Conservation (phyloP, 1,140 invertebrate species). For the Aphelinus atriplicis region DNA sequence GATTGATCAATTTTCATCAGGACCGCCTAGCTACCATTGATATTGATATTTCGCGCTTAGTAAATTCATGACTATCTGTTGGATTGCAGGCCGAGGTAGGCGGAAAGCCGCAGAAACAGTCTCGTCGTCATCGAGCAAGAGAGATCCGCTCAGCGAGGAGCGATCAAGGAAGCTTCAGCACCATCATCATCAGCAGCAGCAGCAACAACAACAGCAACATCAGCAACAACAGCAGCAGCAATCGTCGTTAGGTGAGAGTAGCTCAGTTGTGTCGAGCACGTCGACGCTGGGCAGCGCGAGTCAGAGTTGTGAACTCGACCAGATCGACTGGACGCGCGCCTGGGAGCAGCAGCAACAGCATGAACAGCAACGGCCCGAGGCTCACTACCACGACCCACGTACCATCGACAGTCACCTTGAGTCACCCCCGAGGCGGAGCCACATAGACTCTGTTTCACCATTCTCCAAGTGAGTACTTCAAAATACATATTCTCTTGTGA, state of each 20-base stretch:
- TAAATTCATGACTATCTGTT: too few relatives aligned
- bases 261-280: constrained; percentile 37
- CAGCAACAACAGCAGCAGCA: constrained; percentile 19
- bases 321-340: constrained; percentile 55
- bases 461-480: constrained; percentile 54
- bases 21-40: too few relatives aligned
- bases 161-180: constrained; percentile 48
- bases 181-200: constrained; percentile 15
- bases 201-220: constrained; percentile 13
- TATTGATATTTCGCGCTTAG: too few relatives aligned
- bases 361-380: constrained; percentile 30
- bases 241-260: constrained; percentile 38
- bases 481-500: too few relatives aligned
- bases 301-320: constrained; percentile 50
- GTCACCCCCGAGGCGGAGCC: constrained; percentile 49
- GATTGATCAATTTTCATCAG: constrained; percentile 11
- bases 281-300: constrained; percentile 36
- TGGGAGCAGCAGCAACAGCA: constrained; percentile 56
- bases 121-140: constrained; percentile 39
- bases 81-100: constrained; percentile 55
- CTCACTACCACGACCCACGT: constrained; percentile 26
- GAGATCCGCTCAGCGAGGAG: constrained; percentile 51
- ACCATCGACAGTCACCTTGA: constrained; percentile 47
- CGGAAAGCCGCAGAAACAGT: constrained; percentile 56
- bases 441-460: constrained; percentile 51